phyloP scores from a whole-genome alignment of 2,113 vertebrate genomes.

The Oriolus oriolus region DNA sequence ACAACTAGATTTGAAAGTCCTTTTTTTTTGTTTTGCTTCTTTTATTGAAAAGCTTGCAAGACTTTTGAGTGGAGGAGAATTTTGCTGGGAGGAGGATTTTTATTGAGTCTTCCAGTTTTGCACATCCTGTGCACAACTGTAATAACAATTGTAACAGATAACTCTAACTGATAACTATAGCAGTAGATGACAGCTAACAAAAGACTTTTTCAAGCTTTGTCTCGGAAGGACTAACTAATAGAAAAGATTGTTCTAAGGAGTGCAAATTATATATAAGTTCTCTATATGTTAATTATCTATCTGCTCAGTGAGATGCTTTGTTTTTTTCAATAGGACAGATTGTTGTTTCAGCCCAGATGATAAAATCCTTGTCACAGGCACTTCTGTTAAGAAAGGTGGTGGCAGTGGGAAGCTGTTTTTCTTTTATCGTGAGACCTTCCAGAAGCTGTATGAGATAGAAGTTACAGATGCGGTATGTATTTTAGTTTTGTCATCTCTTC shows the following conservation, averaged over 20 bases:
- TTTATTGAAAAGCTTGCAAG: not conserved
- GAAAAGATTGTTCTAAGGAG: not conserved
- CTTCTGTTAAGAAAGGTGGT: slow-evolving; percentile 87
- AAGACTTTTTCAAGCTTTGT: not conserved
- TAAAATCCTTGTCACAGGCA: slow-evolving; percentile 89
- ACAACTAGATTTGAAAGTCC: not conserved
- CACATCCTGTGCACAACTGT: not conserved
- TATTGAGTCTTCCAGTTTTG: not conserved
- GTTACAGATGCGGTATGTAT: slow-evolving; percentile 89
- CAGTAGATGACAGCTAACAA: not conserved
- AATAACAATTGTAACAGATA: not conserved
- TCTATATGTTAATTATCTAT: not conserved
- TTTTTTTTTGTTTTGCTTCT: not conserved
- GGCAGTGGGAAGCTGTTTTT: slow-evolving; percentile 90
- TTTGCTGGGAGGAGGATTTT: not conserved
- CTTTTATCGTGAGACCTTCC: slow-evolving; percentile 84
- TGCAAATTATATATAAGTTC: not conserved
- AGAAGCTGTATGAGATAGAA: slow-evolving; percentile 88
- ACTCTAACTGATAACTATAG: not conserved
- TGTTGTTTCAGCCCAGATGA: slow-evolving; percentile 98
- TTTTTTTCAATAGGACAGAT: slow-evolving; percentile 82
- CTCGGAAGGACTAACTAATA: not conserved
- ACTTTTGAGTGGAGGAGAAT: not conserved
- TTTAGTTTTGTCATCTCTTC: not conserved
- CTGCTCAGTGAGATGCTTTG: not conserved